Base-by-base conservation (phyloP, 2,113 vertebrate genomes). In the Steatornis caripensis region DNA sequence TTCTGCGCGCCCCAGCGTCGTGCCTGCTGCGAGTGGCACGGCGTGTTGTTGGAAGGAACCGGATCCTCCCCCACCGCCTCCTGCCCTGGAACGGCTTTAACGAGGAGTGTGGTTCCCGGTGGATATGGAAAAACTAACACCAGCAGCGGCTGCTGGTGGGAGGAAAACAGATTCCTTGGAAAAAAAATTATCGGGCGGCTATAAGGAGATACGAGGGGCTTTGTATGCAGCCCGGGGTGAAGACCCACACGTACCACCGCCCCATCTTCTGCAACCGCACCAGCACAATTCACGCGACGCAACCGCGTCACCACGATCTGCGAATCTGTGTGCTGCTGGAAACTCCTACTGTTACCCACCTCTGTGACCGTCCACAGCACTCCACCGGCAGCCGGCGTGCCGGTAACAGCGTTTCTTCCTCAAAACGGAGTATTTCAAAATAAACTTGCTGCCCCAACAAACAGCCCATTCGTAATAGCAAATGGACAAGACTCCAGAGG, bases 71-170 rank as follows among this genome's bases (percentile, higher is more conserved):
- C 43, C 95, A 80, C 43, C 95, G 79, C 68, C 79, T 87, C 92
- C 93, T 1, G 9, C 74, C 69, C 77, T 77, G 93, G 43, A 57
- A 57, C 1, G 2, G 79, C 84, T 93, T 74, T 93, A 94, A 94
- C 34, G 75, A 91, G 90, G 60, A 82, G 54, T 7, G 64, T 36
- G 83, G 87, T n/a, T 94, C 95, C 90, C 14, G 22, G 43, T 88
- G 90, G 87, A 82, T n/a, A 41, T 85, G 95, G 95, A 96, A 96
- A 96, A 96, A 96, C 95, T 22, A 96, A 96, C 93, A 88, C 3
- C 3, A 60, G 57, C 12, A 12, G 70, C 87, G 5, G 87, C 70
- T 68, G 90, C 92, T 84, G 90, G 57, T 5, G n/a, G 80, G 69
- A 81, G 87, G 75, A 64, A 88, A 85, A 90, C 2, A 26, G 74